A percentile compares a stretch with the other conserved stretches of the same genome.
Evolutionary conservation across 2,113 vertebrate species (phyloP).

Genomic region (Stigmatopora argus): DNA sequence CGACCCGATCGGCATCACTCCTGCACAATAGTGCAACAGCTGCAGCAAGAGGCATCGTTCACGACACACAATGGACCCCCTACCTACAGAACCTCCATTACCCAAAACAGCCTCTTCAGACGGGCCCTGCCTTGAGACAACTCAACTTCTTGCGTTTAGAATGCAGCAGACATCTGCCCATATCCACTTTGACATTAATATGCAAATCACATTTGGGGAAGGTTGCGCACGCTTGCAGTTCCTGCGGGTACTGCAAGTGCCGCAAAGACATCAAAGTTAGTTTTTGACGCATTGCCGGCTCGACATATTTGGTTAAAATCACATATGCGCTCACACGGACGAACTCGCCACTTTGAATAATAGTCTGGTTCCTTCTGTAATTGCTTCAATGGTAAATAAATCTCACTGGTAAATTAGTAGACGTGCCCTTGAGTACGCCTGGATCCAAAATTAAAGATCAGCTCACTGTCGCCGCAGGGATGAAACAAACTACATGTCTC

Average conservation of each 20-base stretch:
- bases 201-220: constrained; percentile 76
- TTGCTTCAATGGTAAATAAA: constrained; percentile 5
- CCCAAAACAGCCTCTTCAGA: constrained; percentile 45
- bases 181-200: constrained; percentile 74
- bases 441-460: constrained; percentile 28
- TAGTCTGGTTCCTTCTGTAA: background rate
- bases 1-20: constrained; percentile 36
- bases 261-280: constrained; percentile 66
- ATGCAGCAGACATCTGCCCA: constrained; percentile 82
- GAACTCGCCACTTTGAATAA: background rate
- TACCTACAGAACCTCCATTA: constrained; percentile 62
- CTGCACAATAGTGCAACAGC: constrained; percentile 71
- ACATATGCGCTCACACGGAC: background rate
- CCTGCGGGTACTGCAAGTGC: constrained; percentile 29
- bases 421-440: constrained; percentile 53
- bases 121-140: constrained; percentile 56
- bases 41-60: constrained; percentile 59
- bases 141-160: constrained; percentile 56
- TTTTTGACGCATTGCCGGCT: constrained; percentile 41
- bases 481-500: background rate
- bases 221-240: constrained; percentile 31
- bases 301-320: background rate
- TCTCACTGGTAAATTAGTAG: background rate
- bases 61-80: constrained; percentile 65
- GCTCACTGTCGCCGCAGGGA: constrained; percentile 16